These are phyloP conservation scores for Acanthurus leucopareius DNA, from an alignment of 2,797 vertebrate genomes.

Conservation along the genomic window DNA sequence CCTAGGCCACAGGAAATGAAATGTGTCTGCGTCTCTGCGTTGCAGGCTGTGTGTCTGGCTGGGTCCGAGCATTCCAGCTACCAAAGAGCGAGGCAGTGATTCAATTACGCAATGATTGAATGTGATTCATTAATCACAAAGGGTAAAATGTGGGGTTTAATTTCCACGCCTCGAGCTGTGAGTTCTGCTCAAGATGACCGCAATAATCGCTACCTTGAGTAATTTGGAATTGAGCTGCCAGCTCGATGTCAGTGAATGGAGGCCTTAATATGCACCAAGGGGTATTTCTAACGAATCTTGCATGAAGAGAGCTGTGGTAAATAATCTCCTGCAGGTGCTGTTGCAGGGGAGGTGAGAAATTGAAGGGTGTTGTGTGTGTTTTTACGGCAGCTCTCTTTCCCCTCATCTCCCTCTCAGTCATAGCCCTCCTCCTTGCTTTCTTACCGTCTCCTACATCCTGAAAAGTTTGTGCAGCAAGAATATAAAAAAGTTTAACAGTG, in stretches of 20 bases:
- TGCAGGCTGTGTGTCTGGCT: conserved; percentile 14
- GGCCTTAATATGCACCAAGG: conserved; percentile 31
- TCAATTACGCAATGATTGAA: conserved; percentile 68
- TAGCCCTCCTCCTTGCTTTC: neutral
- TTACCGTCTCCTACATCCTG: conserved; percentile 11
- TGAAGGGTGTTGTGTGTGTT: conserved; percentile 19
- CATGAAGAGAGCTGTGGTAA: conserved; percentile 30
- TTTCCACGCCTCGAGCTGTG: conserved; percentile 55
- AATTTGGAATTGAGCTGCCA: conserved; percentile 43
- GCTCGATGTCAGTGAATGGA: conserved; percentile 26
- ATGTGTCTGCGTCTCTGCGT: conserved; percentile 17
- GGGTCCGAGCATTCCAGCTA: conserved; percentile 27
- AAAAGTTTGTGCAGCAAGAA: conserved; percentile 34
- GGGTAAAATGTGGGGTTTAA: conserved; percentile 42
- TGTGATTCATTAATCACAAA: conserved; percentile 73
- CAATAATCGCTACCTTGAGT: conserved; percentile 54
- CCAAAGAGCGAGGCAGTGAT: conserved; percentile 41
- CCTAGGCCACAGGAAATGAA: conserved; percentile 48
- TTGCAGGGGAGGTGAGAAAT: conserved; percentile 42
- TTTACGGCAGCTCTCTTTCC: conserved; percentile 21
- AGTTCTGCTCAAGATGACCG: conserved; percentile 46
- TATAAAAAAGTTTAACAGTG: conserved; percentile 30
- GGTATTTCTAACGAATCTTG: conserved; percentile 32
- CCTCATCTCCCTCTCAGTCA: conserved; percentile 30
- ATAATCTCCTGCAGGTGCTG: conserved; percentile 41